Conservation (phyloP, 2,797 vertebrate species). For the Coregonus sp. region DNA sequence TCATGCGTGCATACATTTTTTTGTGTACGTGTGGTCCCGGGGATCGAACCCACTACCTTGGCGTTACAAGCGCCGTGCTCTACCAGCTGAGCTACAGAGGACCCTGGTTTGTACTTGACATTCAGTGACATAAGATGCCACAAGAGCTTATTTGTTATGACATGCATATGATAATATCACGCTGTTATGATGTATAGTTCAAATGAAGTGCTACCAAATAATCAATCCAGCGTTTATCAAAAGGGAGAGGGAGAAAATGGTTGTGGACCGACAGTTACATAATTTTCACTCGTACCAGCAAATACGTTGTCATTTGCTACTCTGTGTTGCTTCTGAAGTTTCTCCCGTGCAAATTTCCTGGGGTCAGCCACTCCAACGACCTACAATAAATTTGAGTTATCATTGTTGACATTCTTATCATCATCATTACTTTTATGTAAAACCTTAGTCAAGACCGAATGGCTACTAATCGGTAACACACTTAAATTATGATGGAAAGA, state of each 20-base stretch:
- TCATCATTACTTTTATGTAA: not conserved
- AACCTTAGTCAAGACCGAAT: not conserved
- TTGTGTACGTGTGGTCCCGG: no score
- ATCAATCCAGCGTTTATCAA: not conserved
- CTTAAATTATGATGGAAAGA: not conserved
- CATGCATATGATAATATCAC: not conserved
- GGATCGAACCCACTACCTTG: no score
- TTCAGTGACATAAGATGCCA: not conserved
- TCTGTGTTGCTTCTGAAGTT: slow-evolving; percentile 65
- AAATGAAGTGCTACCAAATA: not conserved
- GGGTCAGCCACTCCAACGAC: slow-evolving; percentile 76
- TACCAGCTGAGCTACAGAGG: no score
- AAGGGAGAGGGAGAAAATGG: not conserved
- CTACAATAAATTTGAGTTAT: slow-evolving; percentile 42
- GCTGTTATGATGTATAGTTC: not conserved
- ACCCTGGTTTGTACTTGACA: not conserved
- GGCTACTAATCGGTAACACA: not conserved
- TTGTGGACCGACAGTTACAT: not conserved
- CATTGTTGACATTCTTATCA: not conserved
- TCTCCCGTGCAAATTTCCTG: slow-evolving; percentile 71
- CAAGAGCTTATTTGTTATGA: not conserved
- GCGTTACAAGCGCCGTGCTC: no score
- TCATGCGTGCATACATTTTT: no score
- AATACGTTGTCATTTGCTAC: slow-evolving; percentile 64
- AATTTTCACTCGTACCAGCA: slow-evolving; percentile 58